A percentile compares a stretch with the other conserved stretches of the same genome.
Conservation (phyloP, 1,140 invertebrate species). For the Anastatus disparis region DNA sequence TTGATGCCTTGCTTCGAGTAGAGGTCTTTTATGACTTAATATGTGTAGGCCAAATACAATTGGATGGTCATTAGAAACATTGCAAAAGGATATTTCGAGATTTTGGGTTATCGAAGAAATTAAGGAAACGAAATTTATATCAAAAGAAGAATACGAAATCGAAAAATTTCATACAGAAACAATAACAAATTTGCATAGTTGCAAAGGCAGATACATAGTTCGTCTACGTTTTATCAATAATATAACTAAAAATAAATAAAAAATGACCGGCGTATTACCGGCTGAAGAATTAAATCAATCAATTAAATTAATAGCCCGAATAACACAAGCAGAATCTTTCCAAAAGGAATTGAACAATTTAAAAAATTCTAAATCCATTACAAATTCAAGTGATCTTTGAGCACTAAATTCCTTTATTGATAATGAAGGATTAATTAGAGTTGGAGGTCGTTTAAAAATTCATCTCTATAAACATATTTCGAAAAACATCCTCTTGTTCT, state of each 20-base stretch:
- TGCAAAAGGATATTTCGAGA: neutral
- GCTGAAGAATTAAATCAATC: neutral
- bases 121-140: neutral
- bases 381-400: neutral
- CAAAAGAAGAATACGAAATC: neutral
- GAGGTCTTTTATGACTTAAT: conserved; percentile 29
- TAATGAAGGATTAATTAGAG: conserved; percentile 29
- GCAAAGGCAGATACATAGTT: too few relatives aligned
- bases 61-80: neutral
- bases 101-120: neutral
- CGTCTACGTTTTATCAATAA: neutral
- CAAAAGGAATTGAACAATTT: neutral
- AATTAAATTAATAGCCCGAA: too few relatives aligned
- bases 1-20: conserved; percentile 25
- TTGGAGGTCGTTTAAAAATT: conserved; percentile 5
- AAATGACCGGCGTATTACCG: neutral
- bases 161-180: neutral
- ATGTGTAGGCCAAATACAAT: neutral
- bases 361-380: neutral
- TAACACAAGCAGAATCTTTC: neutral
- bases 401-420: conserved; percentile 26
- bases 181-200: too few relatives aligned
- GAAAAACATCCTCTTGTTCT: conserved; percentile 35
- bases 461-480: conserved; percentile 14
- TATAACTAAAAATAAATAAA: neutral